These are phyloP conservation scores for Diuraphis noxia DNA, from an alignment of 1,140 invertebrate species.

Conservation along the genomic window DNA sequence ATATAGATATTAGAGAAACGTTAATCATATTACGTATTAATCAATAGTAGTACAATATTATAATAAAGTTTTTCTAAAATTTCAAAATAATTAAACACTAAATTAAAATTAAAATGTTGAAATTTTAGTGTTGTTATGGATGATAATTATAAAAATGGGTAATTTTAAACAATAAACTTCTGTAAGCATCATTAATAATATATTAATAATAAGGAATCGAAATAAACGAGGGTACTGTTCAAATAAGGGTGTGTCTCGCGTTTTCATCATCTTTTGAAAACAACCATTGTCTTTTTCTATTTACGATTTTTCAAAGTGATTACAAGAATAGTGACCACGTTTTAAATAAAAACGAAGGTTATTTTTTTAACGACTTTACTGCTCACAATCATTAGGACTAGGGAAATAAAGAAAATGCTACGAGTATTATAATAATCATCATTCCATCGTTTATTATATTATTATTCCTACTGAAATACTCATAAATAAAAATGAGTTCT, in stretches of 20 bases:
- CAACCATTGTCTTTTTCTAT: background rate
- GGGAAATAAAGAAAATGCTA: background rate
- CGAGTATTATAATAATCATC: background rate
- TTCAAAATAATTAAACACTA: background rate
- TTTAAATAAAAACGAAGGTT: slow-evolving; percentile 1
- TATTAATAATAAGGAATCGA: slow-evolving; percentile 8
- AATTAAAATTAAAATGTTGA: background rate
- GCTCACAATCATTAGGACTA: background rate
- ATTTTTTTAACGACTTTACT: background rate
- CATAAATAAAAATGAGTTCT: background rate
- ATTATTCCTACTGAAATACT: background rate
- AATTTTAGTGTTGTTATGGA: background rate
- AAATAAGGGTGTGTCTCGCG: background rate
- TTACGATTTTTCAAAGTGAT: slow-evolving; percentile 6
- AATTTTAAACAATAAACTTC: background rate
- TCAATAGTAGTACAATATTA: background rate
- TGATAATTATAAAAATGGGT: background rate
- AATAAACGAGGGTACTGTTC: background rate
- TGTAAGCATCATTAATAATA: background rate
- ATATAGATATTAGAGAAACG: too few relatives aligned
- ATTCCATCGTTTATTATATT: background rate
- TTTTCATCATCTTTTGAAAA: background rate
- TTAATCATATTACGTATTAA: background rate
- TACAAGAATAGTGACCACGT: background rate
- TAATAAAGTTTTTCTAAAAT: background rate